A percentile compares a stretch with the other conserved stretches of the same genome.
phyloP scores from a whole-genome alignment of 2,888 invertebrate genomes.

The Drosophila nigricruria region DNA sequence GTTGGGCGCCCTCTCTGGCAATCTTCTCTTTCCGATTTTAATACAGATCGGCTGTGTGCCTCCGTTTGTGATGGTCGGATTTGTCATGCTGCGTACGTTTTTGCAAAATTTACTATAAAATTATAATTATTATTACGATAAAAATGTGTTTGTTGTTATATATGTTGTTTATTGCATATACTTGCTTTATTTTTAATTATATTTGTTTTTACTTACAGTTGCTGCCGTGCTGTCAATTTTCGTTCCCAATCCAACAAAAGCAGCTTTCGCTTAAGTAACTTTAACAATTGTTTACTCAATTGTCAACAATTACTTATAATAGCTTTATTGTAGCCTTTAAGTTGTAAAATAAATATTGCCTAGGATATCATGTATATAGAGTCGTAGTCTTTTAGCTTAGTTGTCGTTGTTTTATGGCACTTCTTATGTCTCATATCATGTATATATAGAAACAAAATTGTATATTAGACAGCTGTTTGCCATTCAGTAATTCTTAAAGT shows the following conservation, averaged over 20 bases:
- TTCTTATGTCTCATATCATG: no score
- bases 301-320: not conserved
- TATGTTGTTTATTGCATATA: not conserved
- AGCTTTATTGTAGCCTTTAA: conserved; percentile 4
- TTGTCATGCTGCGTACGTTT: conserved; percentile 87
- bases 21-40: conserved; percentile 89
- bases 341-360: conserved; percentile 8
- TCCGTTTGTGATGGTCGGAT: conserved; percentile 89
- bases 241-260: conserved; percentile 71
- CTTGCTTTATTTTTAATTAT: not conserved
- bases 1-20: conserved; percentile 90
- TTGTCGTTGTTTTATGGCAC: not conserved
- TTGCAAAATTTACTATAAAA: not conserved
- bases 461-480: not conserved
- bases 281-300: not conserved
- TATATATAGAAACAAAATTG: not conserved
- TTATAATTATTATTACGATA: not conserved
- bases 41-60: conserved; percentile 89
- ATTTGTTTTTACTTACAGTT: conserved; percentile 48
- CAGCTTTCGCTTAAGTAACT: conserved; percentile 54
- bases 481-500: not conserved
- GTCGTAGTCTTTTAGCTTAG: not conserved
- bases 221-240: conserved; percentile 70
- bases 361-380: not conserved
- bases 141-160: no score